phyloP scores from a whole-genome alignment of 2,113 vertebrate genomes.

The Psophia crepitans region DNA sequence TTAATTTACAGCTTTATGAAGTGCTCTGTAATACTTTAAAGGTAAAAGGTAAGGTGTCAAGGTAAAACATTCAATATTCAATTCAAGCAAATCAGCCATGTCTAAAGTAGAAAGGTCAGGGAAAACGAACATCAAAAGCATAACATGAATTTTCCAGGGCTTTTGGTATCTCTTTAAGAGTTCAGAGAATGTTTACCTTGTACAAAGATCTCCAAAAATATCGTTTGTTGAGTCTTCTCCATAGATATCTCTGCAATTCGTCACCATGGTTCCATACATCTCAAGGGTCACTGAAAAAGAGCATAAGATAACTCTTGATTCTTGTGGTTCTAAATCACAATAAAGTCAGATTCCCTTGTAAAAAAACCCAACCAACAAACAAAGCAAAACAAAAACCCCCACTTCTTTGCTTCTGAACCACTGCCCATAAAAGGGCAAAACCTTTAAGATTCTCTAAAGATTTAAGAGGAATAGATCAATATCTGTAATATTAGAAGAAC shows the following conservation, averaged over 20 bases:
- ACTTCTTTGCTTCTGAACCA: not conserved
- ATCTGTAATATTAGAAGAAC: not conserved
- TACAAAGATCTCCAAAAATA: not conserved
- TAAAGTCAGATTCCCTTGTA: not conserved
- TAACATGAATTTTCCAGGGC: not conserved
- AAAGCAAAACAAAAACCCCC: accelerated
- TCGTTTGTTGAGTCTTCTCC: not conserved
- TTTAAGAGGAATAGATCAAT: not conserved
- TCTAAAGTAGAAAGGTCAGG: not conserved
- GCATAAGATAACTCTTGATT: not conserved
- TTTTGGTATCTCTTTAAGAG: not conserved
- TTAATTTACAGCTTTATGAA: constrained; percentile 22
- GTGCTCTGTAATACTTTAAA: not conserved
- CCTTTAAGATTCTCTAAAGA: not conserved
- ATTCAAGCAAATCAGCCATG: not conserved
- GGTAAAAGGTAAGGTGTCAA: not conserved
- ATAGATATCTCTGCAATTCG: not conserved
- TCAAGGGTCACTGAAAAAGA: not conserved
- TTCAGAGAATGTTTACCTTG: not conserved
- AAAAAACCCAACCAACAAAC: not conserved
- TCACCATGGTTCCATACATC: not conserved
- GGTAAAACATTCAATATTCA: not conserved
- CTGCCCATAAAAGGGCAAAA: not conserved
- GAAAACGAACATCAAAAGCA: not conserved
- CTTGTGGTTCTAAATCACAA: not conserved